Evolutionary conservation across 1,140 invertebrate genomes (phyloP), one percentile per base, ranked within the genome.

Genomic region (Drosophila nasuta): DNA sequence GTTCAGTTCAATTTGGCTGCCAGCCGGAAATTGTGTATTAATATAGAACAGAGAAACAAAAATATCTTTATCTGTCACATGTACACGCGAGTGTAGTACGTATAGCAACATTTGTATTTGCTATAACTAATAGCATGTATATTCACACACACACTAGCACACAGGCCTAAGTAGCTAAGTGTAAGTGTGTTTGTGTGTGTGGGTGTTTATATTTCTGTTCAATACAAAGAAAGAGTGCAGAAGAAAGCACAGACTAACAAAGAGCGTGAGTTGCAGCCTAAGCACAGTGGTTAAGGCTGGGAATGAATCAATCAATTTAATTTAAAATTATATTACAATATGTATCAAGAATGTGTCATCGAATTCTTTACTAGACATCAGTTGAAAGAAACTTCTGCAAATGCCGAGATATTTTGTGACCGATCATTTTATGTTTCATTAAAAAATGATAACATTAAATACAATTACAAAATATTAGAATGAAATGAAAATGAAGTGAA

Each of bases 21-120:
- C 58, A 75, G 68, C 73, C 67, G 73, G 68, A 75, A 75, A 75
- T 75, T 54, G 73, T 71, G 73, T 71, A 75, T 71, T 64, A 71
- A 75, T 71, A 71, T 75, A 75, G 65, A 75, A 65, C 66, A 62
- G 54, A 58, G 33, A 28, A 49, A 52, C 52, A 57, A 35, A 66
- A 67, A 71, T 75, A 75, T 75, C 60, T 75, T 75, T 75, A 75
- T 75, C 72, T 75, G 67, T 70, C 66, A 70, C 72, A 75, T 69
- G 71, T 62, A 69, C 56, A 43, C 33, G 4, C 35, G 30, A 52
- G 38, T 35, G 38, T 35, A 46, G 17, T 69, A 41, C 62, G 41
- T 52, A 64, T 46, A 49, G 28, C 57, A 52, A 52, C 54, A 73
- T 59, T 58, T 66, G 28, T 73, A 73, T 73, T 67, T 67, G 62